Base-by-base conservation (phyloP, 2,113 vertebrate species). In the Zapus hudsonius region DNA sequence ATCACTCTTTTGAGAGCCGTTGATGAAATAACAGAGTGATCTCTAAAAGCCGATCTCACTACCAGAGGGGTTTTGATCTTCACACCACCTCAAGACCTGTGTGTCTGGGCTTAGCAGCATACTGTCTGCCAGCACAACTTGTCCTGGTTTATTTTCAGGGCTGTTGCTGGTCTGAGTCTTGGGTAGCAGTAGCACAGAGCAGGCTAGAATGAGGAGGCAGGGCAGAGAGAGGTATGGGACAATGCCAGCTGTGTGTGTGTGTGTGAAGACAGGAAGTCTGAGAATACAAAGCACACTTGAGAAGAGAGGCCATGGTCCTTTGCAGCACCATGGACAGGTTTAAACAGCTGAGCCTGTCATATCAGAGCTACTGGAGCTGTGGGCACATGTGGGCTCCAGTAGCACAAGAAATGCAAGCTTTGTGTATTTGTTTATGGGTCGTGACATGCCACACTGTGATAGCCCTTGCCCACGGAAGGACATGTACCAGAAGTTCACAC, bases 71-170 rank as follows among this genome's bases (percentile, higher is more conserved):
- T 89, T 64, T 47, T 92, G 89, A 94, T 89, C 66, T 44, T 93
- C n/a, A 5, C 20, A 2, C 47, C 31, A 29, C 57, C 73, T 66
- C 73, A 55, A 64, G 81, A 73, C 73, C 89, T 89, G 20, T 89
- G 20, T 47, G 5, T 92, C 95, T 91, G 87, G 67, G 87, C 73
- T 42, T 76, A 52, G 57, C 67, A 29, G 59, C 83, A 89, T 16
- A 4, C 70, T 87, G 69, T 63, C 92, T 73, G 67, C 87, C 19
- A 67, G 47, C 76, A 70, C 76, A 25, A 29, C 64, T 92, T 91
- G 93, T 88, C 87, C 95, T 87, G 27, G 57, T 89, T 95, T 89
- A 72, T 89, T 91, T 91, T 91, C 81, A 82, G 76, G 69, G 84
- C 19, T 87, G n/a, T 42, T 57, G 33, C 81, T 61, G 73, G 70